These are phyloP conservation scores for Phalacrocorax pelagicus DNA, from an alignment of 2,113 vertebrate species.

Conservation along the genomic window DNA sequence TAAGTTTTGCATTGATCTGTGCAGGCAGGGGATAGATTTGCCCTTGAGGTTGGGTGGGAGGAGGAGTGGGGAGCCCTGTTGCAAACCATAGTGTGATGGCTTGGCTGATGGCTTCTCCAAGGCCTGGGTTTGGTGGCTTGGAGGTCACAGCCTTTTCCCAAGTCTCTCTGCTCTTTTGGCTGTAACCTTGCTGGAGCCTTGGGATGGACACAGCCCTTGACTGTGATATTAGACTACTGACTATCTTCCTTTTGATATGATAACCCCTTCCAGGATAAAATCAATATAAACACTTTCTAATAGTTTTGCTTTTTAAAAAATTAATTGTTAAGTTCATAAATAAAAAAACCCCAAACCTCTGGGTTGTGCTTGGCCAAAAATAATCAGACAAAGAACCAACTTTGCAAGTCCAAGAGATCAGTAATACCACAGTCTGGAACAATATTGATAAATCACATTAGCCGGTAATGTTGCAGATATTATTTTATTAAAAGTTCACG, in stretches of 20 bases:
- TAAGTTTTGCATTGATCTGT: background rate
- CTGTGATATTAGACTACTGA: background rate
- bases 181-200: background rate
- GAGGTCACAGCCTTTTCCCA: background rate
- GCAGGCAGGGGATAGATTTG: background rate
- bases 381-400: background rate
- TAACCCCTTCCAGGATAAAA: background rate
- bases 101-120: background rate
- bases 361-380: background rate
- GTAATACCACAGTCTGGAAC: background rate
- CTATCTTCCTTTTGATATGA: background rate
- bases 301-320: background rate
- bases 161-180: background rate
- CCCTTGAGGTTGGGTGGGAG: background rate
- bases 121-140: background rate
- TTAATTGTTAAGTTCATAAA: accelerated
- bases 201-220: background rate
- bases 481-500: background rate
- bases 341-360: background rate
- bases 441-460: background rate
- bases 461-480: background rate
- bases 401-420: background rate
- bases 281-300: background rate
- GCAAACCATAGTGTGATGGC: background rate
- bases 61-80: background rate